Evolutionary conservation across 2,113 vertebrate genomes (phyloP).

Genomic region (Silurus glanis): DNA sequence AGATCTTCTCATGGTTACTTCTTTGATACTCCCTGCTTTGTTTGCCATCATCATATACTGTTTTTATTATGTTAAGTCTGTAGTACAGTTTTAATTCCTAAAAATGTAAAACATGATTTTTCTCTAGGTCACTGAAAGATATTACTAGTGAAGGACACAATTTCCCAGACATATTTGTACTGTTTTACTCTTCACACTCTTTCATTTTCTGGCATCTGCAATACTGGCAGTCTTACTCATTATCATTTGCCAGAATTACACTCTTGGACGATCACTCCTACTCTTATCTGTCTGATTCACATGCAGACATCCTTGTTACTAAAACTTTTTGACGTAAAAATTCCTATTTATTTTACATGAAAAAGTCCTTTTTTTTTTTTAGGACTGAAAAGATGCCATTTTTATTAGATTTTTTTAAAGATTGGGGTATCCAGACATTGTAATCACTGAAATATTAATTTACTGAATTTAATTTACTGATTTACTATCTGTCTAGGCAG

Average conservation of each 20-base stretch:
- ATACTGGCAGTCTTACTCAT: background rate
- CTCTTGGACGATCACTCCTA: background rate
- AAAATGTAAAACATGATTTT: background rate
- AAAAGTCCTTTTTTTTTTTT: background rate
- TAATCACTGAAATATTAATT: too few relatives aligned
- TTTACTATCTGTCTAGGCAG: background rate
- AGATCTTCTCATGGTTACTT: constrained; percentile 7
- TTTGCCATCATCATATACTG: background rate
- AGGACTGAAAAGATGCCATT: background rate
- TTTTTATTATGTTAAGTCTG: background rate
- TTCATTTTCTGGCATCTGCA: background rate
- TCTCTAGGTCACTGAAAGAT: background rate
- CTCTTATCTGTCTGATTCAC: constrained; percentile 17
- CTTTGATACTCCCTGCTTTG: background rate
- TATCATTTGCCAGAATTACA: constrained; percentile 1
- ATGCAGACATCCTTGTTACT: background rate
- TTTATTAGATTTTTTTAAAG: background rate
- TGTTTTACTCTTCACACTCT: background rate
- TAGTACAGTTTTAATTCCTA: background rate
- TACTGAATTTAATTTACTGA: too few relatives aligned
- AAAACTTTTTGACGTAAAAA: background rate
- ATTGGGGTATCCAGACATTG: background rate
- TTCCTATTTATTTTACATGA: background rate
- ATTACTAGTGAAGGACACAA: background rate
- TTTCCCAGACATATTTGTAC: background rate